These are phyloP conservation scores for Spea hammondii DNA, from an alignment of 2,797 vertebrate genomes.

Conservation along the genomic window DNA sequence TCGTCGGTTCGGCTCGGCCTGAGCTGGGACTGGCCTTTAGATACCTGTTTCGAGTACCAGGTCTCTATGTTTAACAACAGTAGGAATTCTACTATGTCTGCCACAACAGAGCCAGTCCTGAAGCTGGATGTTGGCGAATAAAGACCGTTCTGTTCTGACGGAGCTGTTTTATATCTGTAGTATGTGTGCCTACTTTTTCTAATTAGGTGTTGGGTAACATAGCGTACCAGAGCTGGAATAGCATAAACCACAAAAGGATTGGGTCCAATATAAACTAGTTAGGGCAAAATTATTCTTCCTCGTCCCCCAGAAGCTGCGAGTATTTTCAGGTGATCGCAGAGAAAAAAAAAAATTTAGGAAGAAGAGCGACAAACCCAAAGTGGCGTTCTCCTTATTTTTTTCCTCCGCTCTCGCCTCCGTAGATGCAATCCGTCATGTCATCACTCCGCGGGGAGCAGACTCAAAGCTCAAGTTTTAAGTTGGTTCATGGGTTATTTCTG, in stretches of 20 bases:
- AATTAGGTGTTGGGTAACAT: slow-evolving; percentile 57
- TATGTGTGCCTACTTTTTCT: slow-evolving; percentile 54
- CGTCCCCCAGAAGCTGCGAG: slow-evolving; percentile 2
- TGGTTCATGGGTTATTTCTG: too few species aligned
- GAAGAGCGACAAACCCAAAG: slow-evolving; percentile 1
- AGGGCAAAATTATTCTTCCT: slow-evolving; percentile 51
- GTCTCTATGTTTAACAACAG: slow-evolving; percentile 20
- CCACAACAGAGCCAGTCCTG: slow-evolving; percentile 18
- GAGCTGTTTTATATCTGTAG: slow-evolving; percentile 57
- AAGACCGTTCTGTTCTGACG: slow-evolving; percentile 46
- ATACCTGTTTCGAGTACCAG: slow-evolving; percentile 5
- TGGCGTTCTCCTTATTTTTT: neutral
- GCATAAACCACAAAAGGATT: slow-evolving; percentile 48
- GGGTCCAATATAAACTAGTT: slow-evolving; percentile 50
- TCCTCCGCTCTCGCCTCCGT: neutral
- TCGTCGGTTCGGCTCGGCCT: slow-evolving; percentile 1
- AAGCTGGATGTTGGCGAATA: slow-evolving; percentile 45
- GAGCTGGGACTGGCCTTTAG: neutral
- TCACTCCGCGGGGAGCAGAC: neutral
- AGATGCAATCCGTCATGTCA: neutral
- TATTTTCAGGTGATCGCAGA: slow-evolving; percentile 49
- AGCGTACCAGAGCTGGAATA: slow-evolving; percentile 56
- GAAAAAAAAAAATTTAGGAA: slow-evolving; percentile 1
- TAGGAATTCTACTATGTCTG: slow-evolving; percentile 33
- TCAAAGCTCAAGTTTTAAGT: neutral